phyloP scores from a whole-genome alignment of 2,888 invertebrate species.

The Synergus gifuensis region DNA sequence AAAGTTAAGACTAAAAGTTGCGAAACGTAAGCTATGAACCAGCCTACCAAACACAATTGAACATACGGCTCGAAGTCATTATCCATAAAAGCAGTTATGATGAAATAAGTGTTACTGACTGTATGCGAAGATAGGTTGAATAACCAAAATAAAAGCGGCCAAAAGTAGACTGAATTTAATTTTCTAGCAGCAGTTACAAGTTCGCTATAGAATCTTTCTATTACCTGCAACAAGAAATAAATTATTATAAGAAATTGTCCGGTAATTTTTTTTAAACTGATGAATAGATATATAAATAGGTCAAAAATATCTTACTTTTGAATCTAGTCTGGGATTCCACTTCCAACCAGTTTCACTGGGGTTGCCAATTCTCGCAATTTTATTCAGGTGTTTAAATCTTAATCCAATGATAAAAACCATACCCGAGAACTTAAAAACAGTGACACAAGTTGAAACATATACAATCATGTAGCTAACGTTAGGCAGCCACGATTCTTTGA shows the following conservation, averaged over 20 bases:
- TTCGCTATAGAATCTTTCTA: conserved; percentile 66
- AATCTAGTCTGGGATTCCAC: conserved; percentile 47
- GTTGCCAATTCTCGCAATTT: conserved; percentile 55
- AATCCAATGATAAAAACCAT: conserved; percentile 66
- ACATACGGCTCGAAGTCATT: conserved; percentile 37
- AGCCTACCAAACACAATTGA: conserved; percentile 61
- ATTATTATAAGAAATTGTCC: conserved; percentile 5
- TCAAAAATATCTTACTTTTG: conserved; percentile 45
- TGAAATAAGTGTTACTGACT: conserved; percentile 66
- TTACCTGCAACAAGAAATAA: conserved; percentile 54
- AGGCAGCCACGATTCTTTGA: conserved; percentile 60
- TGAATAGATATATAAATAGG: not conserved
- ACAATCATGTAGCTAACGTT: conserved; percentile 67
- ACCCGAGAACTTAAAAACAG: conserved; percentile 67
- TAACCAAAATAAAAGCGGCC: conserved; percentile 69
- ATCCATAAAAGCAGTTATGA: conserved; percentile 56
- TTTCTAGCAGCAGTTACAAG: conserved; percentile 66
- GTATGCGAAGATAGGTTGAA: conserved; percentile 66
- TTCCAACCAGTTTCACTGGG: conserved; percentile 15
- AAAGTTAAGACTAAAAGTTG: conserved; percentile 66
- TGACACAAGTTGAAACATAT: conserved; percentile 64
- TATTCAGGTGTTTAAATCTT: conserved; percentile 68
- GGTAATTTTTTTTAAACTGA: not conserved
- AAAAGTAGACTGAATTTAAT: conserved; percentile 64
- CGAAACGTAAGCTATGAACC: conserved; percentile 61